Percentiles rank a stretch among this genome's conserved stretches.
Evolutionary conservation across 2,888 invertebrate species (phyloP).

Genomic region (Branchellion lobata): DNA sequence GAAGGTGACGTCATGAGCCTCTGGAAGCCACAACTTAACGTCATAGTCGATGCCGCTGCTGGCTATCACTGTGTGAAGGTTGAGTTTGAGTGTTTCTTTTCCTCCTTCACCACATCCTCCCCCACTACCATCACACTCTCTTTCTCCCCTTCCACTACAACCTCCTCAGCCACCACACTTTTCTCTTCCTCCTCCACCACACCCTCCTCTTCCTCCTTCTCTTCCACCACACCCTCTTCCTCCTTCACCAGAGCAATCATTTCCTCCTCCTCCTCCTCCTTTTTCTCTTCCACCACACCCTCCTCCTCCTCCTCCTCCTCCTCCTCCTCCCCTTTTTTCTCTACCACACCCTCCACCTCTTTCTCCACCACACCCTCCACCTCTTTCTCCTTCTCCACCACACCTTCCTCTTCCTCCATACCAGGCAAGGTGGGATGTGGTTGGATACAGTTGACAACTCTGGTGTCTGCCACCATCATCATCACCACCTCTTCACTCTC

Average conservation of each 20-base stretch:
- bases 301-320: no score
- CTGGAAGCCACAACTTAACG: slow-evolving; percentile 79
- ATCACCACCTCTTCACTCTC: slow-evolving; percentile 72
- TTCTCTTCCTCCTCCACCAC: not conserved
- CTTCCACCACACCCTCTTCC: not conserved
- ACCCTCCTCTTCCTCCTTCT: not conserved
- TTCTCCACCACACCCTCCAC: not conserved
- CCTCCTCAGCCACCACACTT: no score
- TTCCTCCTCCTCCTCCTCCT: not conserved
- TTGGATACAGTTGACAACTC: slow-evolving; percentile 79
- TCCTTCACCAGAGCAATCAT: no score
- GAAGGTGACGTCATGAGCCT: slow-evolving; percentile 65
- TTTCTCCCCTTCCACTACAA: no score
- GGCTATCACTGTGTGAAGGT: slow-evolving; percentile 66
- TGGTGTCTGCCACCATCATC: slow-evolving; percentile 77
- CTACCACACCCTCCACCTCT: not conserved
- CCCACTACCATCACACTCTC: no score
- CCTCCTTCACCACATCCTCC: no score
- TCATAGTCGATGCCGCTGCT: slow-evolving; percentile 87
- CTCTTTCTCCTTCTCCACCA: not conserved
- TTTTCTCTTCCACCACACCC: no score
- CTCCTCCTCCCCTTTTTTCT: not conserved
- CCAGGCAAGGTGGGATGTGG: slow-evolving; percentile 73
- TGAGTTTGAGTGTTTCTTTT: not conserved
- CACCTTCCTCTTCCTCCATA: slow-evolving; percentile 44